Conservation (phyloP, 2,888 invertebrate genomes). For the Lochmaea crataegi region DNA sequence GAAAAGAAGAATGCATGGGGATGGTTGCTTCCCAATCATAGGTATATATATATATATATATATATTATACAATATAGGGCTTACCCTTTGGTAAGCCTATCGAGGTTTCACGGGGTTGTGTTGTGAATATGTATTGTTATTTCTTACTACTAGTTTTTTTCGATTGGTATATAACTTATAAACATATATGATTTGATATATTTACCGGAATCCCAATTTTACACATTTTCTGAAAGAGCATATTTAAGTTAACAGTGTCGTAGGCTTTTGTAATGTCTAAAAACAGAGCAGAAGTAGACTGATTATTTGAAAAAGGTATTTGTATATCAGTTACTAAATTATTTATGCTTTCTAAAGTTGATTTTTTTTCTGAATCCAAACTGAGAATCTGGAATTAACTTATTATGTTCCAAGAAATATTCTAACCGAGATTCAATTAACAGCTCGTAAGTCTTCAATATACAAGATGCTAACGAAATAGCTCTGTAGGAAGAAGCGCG, state of each 20-base stretch:
- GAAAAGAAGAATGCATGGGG: too few relatives aligned
- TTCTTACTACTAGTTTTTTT: too few relatives aligned
- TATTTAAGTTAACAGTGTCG: constrained; percentile 17
- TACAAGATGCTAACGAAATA: too few relatives aligned
- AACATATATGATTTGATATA: background rate
- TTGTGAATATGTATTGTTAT: too few relatives aligned
- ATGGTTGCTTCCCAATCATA: too few relatives aligned
- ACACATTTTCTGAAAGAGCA: constrained; percentile 8
- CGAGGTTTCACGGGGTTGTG: too few relatives aligned
- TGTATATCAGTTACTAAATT: constrained; percentile 12
- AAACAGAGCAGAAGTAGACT: constrained; percentile 4
- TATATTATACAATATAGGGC: too few relatives aligned
- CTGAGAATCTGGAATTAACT: constrained; percentile 3
- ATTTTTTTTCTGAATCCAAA: too few relatives aligned
- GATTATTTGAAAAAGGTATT: constrained; percentile 15
- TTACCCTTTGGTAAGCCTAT: too few relatives aligned
- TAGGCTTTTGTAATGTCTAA: constrained; percentile 25
- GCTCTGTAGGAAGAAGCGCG: too few relatives aligned
- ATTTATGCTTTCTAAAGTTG: background rate
- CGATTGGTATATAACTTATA: constrained; percentile 1
- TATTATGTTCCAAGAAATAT: constrained; percentile 11
- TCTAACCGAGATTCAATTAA: background rate
- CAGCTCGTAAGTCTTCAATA: too few relatives aligned
- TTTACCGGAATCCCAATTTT: constrained; percentile 15
- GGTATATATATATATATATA: too few relatives aligned